Base-by-base conservation (phyloP, 2,797 vertebrate species). In the Heterohyrax brucei region DNA sequence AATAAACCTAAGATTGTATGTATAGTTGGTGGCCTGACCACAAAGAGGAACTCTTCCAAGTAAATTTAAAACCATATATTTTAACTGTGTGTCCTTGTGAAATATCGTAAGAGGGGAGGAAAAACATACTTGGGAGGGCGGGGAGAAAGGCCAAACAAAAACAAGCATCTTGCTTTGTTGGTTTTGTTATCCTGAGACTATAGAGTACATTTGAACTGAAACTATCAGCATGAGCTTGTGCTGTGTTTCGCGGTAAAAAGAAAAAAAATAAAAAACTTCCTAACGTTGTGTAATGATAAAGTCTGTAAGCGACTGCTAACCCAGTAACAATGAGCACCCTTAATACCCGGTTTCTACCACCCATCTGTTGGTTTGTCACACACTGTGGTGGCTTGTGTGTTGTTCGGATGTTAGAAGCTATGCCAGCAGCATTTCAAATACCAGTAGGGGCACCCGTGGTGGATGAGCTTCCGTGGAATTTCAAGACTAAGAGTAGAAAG, bases 1-100 rank as follows among this genome's bases (percentile, higher is more conserved):
- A 56, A 22, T 39, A 3, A 66, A 68, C 9, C 2, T 75, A 94
- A 50, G n/a, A n/a, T 26, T 64, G 16, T 78, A 75, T 78, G 30
- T 84, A 68, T n/a, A 61, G 59, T 75, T 79, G 26, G 66, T 44
- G 19, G 30, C 64, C 86, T 86, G 13, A 59, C 7, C 30, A 8
- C 30, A 76, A 18, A 50, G 33, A 59, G 39, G 50, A 86, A 75
- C 18, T 77, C 68, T 56, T 89, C 10, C 48, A 85, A 80, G 10
- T 62, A 44, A 76, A 12, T 89, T 92, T 72, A 56, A 62, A 87
- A 68, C 28, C 14, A 91, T 84, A 14, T 1, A 79, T 91, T 91
- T 77, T 79, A 24, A 79, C 5, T 13, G 5, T 5, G 79, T 66
- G 16, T 68, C 66, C 10, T 88, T 92, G 1, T 28, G 9, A 8